These are phyloP conservation scores for Diabrotica undecimpunctata DNA, from an alignment of 1,140 invertebrate genomes.

Conservation along the genomic window DNA sequence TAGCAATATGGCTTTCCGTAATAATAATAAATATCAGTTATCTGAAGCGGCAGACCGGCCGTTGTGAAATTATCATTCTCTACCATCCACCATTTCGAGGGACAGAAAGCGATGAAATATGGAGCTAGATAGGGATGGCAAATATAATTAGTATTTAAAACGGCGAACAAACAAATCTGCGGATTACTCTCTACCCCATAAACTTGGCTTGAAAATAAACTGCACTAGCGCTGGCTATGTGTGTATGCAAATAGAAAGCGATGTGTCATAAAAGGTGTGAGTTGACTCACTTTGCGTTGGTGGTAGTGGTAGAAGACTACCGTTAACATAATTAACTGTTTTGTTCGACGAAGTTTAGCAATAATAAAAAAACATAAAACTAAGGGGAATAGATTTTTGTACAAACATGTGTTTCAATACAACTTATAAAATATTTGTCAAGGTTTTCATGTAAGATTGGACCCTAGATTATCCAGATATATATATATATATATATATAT, in stretches of 20 bases:
- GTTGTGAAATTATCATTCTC: slow-evolving; percentile 13
- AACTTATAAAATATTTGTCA: no score
- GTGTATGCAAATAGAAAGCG: neutral
- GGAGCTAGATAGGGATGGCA: slow-evolving; percentile 3
- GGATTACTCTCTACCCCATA: slow-evolving; percentile 5
- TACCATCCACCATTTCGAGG: slow-evolving; percentile 7
- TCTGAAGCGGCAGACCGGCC: slow-evolving; percentile 1
- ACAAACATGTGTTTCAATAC: no score
- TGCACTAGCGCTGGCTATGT: neutral
- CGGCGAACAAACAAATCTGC: slow-evolving; percentile 15
- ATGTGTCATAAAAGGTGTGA: neutral
- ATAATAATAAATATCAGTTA: slow-evolving; percentile 14
- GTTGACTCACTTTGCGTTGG: neutral
- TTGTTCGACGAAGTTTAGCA: no score
- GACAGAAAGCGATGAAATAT: slow-evolving; percentile 13
- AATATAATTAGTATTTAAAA: slow-evolving; percentile 19
- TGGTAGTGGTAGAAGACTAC: neutral
- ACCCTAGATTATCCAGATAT: no score
- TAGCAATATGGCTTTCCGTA: slow-evolving; percentile 11
- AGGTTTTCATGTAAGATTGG: no score
- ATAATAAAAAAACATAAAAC: no score
- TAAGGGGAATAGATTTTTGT: no score
- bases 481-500: no score
- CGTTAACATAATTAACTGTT: neutral
- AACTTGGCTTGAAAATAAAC: neutral